Evolutionary conservation across 2,888 invertebrate species (phyloP).

Genomic region (Quadroppia sp.): DNA sequence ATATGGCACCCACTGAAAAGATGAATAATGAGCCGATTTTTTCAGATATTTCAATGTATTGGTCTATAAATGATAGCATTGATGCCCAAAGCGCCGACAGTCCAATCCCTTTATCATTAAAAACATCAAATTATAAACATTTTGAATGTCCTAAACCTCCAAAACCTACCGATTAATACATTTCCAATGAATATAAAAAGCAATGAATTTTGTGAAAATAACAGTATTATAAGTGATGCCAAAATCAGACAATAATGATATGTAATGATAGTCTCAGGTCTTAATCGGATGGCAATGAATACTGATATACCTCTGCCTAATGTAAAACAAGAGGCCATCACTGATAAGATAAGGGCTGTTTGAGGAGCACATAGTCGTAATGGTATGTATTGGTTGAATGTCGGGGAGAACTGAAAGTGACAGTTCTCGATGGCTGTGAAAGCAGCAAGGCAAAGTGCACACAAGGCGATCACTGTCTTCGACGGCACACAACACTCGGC

Average conservation of each 20-base stretch:
- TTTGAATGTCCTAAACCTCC: neutral
- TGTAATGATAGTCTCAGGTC: constrained; percentile 18
- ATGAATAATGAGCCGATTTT: constrained; percentile 40
- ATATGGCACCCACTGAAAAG: constrained; percentile 34
- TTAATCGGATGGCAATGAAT: constrained; percentile 21
- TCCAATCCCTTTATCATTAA: constrained; percentile 7
- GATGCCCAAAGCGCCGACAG: constrained; percentile 20
- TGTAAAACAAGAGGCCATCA: constrained; percentile 35
- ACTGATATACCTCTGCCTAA: constrained; percentile 17
- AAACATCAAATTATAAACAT: neutral
- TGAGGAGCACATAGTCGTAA: constrained; percentile 13
- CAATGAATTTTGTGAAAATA: constrained; percentile 18
- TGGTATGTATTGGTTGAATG: constrained; percentile 33
- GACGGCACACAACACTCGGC: neutral
- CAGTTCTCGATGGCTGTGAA: constrained; percentile 31
- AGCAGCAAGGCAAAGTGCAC: constrained; percentile 9
- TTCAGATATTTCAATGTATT: constrained; percentile 37
- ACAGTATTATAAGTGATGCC: constrained; percentile 1
- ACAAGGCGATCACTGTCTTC: neutral
- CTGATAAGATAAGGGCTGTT: constrained; percentile 25
- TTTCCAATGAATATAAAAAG: neutral
- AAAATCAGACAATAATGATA: constrained; percentile 22
- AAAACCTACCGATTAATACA: constrained; percentile 10
- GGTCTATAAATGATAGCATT: constrained; percentile 38
- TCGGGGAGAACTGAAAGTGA: constrained; percentile 24